Evolutionary conservation across 2,888 invertebrate species (phyloP), one percentile per base, ranked within the genome.

Genomic region (Drosophila maculinotata): DNA sequence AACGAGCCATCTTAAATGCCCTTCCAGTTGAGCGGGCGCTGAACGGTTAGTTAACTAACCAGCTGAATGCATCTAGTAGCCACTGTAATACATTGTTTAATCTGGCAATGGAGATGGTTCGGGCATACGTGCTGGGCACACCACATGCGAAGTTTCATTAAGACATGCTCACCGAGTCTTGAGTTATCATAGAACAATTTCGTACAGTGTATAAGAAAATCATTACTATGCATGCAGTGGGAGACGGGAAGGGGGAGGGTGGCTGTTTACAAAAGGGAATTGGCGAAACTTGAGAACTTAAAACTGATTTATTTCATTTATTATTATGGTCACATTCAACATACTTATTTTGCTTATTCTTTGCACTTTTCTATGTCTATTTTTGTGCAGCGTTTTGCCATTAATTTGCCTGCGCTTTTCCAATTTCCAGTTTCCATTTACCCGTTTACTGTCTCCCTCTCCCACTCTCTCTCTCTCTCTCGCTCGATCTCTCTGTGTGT

Each of bases 241-340:
- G 17, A 25, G 8, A 10, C 12, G 49, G 9, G 12, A 12, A 10
- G 28, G 15, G 14, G 30, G 1, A 12, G 17, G 4, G 3, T 5
- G 8, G 36, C 7, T 25, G 10, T 3, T 4, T 5, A 10, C 1
- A 8, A 8, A 4, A 1, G 12, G 49, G 6, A 25, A 25, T 20
- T 39, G 31, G 28, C 12, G 31, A 9, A 33, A 49, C 33, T 57
- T 36, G 49, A 57, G 49, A 70, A 80, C 51, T 75, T 69, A 64
- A 81, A 74, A 64, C 71, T 79, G 79, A 82, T 79, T 82, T 86
- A 85, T 82, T 67, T 62, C 48, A 52, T 49, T 63, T 66, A 68
- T 66, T 79, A 76, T 76, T 67, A 63, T 72, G 51, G 26, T 20
- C 63, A 36, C 41, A 41, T 23, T 36, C 20, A 42, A 14, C 12